These are phyloP conservation scores for Danio jaintianensis DNA, from an alignment of 2,797 vertebrate genomes.

Conservation along the genomic window DNA sequence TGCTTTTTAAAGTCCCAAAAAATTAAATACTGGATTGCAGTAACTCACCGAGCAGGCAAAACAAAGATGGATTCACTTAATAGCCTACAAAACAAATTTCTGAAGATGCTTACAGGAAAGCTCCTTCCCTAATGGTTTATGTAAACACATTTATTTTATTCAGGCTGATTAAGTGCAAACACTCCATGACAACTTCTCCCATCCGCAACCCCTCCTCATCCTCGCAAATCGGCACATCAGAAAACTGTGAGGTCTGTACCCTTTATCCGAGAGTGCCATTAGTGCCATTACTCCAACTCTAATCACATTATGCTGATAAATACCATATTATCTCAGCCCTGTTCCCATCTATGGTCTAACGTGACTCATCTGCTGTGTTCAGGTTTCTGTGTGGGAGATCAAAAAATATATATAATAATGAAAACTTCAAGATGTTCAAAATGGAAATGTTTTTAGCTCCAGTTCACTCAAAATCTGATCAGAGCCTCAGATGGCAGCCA, in stretches of 20 bases:
- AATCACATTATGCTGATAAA: conserved; percentile 46
- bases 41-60: neutral
- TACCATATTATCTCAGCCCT: conserved; percentile 17
- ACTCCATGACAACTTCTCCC: conserved; percentile 18
- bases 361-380: conserved; percentile 57
- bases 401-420: neutral
- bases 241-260: conserved; percentile 29
- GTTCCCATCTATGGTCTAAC: conserved; percentile 28
- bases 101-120: conserved; percentile 13
- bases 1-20: neutral
- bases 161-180: conserved; percentile 37
- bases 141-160: conserved; percentile 48
- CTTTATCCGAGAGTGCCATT: conserved; percentile 35
- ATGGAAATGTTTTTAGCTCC: conserved; percentile 36
- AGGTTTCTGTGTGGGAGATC: conserved; percentile 43
- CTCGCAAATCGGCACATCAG: conserved; percentile 21
- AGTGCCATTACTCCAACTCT: conserved; percentile 38
- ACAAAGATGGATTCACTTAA: conserved; percentile 16
- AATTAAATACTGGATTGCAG: neutral
- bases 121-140: conserved; percentile 40
- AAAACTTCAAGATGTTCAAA: conserved; percentile 43
- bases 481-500: conserved; percentile 17
- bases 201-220: neutral
- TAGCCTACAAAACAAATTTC: conserved; percentile 10
- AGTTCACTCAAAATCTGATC: conserved; percentile 29